phyloP scores from a whole-genome alignment of 2,797 vertebrate genomes.

The Acanthiza pusilla region DNA sequence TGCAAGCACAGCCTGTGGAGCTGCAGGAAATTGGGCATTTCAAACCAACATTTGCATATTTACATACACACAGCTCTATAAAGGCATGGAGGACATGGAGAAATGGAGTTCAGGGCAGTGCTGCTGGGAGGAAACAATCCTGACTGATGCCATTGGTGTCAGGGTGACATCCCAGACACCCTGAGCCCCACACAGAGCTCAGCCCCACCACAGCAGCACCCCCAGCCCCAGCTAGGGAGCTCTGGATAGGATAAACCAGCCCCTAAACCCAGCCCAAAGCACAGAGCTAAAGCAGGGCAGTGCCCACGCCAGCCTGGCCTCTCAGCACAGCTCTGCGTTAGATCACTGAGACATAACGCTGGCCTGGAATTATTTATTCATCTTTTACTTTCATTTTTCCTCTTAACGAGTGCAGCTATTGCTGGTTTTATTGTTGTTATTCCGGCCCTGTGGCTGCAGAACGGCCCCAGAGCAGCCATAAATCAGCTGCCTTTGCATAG shows the following conservation, averaged over 20 bases:
- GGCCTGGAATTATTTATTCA: not conserved
- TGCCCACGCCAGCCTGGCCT: not conserved
- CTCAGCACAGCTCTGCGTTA: not conserved
- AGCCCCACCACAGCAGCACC: not conserved
- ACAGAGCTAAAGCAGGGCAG: not conserved
- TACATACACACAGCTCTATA: not conserved
- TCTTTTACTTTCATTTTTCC: not conserved
- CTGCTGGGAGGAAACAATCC: not conserved
- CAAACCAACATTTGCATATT: not conserved
- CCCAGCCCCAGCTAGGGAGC: not conserved
- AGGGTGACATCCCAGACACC: accelerated
- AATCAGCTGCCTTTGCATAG: not conserved
- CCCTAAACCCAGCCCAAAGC: not conserved
- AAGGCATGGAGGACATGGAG: accelerated
- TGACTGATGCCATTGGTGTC: not conserved
- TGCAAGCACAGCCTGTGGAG: not conserved
- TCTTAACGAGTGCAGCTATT: not conserved
- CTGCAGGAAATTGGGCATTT: not conserved
- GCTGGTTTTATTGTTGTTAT: not conserved
- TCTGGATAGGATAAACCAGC: not conserved
- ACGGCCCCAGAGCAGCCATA: not conserved
- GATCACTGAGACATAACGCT: not conserved
- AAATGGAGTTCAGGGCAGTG: not conserved
- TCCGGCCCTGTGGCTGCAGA: not conserved
- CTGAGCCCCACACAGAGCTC: not conserved